Evolutionary conservation across 2,797 vertebrate genomes (phyloP), one percentile per base, ranked within the genome.

Genomic region (Iguana delicatissima): DNA sequence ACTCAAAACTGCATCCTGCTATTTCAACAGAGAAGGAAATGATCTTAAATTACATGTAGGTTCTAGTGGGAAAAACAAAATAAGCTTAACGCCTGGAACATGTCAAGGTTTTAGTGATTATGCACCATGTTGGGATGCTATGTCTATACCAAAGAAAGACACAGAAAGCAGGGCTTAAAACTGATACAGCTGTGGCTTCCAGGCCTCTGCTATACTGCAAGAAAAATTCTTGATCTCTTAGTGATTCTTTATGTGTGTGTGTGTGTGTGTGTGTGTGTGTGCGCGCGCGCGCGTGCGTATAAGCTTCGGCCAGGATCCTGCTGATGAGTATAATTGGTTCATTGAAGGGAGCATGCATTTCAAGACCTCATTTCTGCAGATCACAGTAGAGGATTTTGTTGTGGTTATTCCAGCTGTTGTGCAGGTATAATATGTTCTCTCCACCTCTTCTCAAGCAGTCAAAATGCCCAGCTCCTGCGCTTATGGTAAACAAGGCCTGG

Each of bases 401-500:
- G 79, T 59, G 73, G 62, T 89, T 42, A 35, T 86, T 92, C 72
- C 72, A 79, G 80, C 88, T 83, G 72, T 77, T 88, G 73, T 84
- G 10, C 85, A 84, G 42, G 85, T 90, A 89, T 84, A 84, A 80
- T 7, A 77, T n/a, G 10, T 92, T 83, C 86, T 80, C 81, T 80
- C 67, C 50, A 89, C 74, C 35, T 88, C 82, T 90, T 84, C 76
- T 67, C 29, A 73, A 42, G 50, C 86, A 83, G 89, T 83, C 81
- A 88, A 38, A 86, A 80, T 86, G 89, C 84, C 59, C 86, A 64
- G 67, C 73, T 91, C 84, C 89, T 91, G 89, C 83, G 88, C 88
- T 67, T 91, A 88, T 77, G 91, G 92, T 91, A 93, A 91, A 93
- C 87, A 87, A 76, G 85, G 74, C 88, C 88, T 81, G 80, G 87